These are phyloP conservation scores for Orius laevigatus DNA, from an alignment of 1,140 invertebrate genomes.

Conservation along the genomic window DNA sequence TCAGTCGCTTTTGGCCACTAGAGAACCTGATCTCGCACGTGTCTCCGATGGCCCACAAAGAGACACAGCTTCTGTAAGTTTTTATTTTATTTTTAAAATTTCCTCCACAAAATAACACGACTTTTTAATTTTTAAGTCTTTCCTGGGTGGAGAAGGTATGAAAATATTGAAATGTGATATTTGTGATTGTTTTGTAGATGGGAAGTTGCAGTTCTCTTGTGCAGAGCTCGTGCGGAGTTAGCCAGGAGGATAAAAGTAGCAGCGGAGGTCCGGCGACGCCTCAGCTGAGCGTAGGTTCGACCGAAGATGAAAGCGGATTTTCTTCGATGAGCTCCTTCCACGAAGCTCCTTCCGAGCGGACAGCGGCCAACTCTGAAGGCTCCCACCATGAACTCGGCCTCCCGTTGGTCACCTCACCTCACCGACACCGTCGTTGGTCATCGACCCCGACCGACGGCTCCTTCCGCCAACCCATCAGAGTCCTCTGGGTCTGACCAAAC, in stretches of 20 bases:
- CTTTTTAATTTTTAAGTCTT: background rate
- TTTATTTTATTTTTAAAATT: background rate
- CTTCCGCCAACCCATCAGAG: constrained; percentile 16
- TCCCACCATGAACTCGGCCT: constrained; percentile 21
- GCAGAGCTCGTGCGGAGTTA: constrained; percentile 15
- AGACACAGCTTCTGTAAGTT: constrained; percentile 19
- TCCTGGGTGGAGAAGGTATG: background rate
- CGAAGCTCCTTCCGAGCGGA: constrained; percentile 44
- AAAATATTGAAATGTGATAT: background rate
- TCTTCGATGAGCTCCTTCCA: constrained; percentile 67
- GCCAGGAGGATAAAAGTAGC: constrained; percentile 22
- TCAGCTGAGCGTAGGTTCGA: constrained; percentile 35
- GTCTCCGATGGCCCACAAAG: constrained; percentile 12
- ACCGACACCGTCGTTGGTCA: constrained; percentile 18
- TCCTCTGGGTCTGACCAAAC: constrained; percentile 19
- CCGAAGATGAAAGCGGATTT: constrained; percentile 64
- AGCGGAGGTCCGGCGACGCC: constrained; percentile 24
- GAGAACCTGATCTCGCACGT: constrained; percentile 39
- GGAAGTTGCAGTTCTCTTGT: constrained; percentile 22
- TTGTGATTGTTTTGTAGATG: constrained; percentile 12
- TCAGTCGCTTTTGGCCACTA: constrained; percentile 42
- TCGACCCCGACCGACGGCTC: constrained; percentile 18
- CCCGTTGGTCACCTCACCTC: constrained; percentile 16
- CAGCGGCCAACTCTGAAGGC: constrained; percentile 5
- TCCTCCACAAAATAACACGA: too few relatives aligned